These are phyloP conservation scores for Machaerirhynchus nigripectus DNA, from an alignment of 2,113 vertebrate species.

Conservation along the genomic window DNA sequence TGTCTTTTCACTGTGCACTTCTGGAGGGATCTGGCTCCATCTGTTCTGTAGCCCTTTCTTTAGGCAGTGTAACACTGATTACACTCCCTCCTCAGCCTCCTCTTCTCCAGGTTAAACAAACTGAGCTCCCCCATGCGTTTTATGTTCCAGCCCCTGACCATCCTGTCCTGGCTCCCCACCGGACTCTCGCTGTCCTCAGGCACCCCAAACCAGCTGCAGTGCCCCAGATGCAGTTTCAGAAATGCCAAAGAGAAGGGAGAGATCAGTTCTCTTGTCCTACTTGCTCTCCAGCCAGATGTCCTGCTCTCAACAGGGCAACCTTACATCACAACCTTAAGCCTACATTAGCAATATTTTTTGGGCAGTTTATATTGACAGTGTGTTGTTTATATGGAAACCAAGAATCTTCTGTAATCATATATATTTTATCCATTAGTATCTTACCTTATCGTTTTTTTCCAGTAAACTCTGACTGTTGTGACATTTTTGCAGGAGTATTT, in stretches of 20 bases:
- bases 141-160: background rate
- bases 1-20: background rate
- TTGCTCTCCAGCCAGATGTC: background rate
- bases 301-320: background rate
- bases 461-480: background rate
- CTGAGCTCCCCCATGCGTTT: rapidly evolving
- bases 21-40: background rate
- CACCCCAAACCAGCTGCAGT: background rate
- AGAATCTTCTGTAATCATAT: background rate
- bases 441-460: background rate
- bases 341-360: background rate
- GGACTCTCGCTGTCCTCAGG: background rate
- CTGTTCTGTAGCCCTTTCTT: background rate
- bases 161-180: background rate
- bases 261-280: background rate
- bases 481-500: background rate
- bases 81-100: background rate
- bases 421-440: background rate
- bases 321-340: background rate
- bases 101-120: background rate
- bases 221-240: background rate
- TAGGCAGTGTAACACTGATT: background rate
- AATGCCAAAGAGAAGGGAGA: background rate
- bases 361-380: background rate
- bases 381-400: constrained; percentile 13